phyloP scores from a whole-genome alignment of 2,113 vertebrate genomes.

The Bostrychus sinensis region DNA sequence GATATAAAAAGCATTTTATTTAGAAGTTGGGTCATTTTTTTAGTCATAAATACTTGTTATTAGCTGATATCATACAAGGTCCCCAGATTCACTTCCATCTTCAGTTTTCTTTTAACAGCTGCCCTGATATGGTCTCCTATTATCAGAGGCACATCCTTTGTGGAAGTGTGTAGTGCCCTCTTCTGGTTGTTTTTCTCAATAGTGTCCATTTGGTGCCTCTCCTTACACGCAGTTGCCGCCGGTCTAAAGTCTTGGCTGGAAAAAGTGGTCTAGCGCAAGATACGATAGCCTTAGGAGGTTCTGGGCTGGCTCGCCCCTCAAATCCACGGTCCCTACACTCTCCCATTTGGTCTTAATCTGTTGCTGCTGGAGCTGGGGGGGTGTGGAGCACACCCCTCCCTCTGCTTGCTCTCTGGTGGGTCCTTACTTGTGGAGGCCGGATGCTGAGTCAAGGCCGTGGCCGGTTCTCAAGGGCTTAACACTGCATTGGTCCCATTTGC shows the following conservation, averaged over 20 bases:
- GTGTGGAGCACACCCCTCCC: constrained; percentile 76
- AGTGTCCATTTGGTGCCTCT: constrained; percentile 94
- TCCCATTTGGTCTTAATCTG: constrained; percentile 84
- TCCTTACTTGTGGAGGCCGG: constrained; percentile 85
- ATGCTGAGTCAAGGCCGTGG: constrained; percentile 82
- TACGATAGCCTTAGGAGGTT: constrained; percentile 90
- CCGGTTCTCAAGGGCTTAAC: constrained; percentile 84
- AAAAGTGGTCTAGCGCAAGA: constrained; percentile 94
- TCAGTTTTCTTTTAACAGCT: constrained; percentile 83
- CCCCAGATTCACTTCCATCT: constrained; percentile 17
- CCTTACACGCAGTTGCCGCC: constrained; percentile 92
- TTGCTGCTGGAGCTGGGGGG: constrained; percentile 81
- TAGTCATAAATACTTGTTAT: constrained; percentile 13
- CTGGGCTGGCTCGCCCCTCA: constrained; percentile 81
- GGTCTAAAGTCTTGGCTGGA: constrained; percentile 94
- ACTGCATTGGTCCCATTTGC: constrained; percentile 86
- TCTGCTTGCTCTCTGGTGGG: constrained; percentile 84
- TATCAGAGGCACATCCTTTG: constrained; percentile 80
- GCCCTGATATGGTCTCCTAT: constrained; percentile 86
- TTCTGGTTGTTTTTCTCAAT: constrained; percentile 91
- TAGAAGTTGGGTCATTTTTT: constrained; percentile 11
- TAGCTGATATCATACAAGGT: constrained; percentile 24
- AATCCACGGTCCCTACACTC: constrained; percentile 77
- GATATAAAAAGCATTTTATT: constrained; percentile 37
- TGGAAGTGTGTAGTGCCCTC: constrained; percentile 81